These are phyloP conservation scores for Ameiurus melas DNA, from an alignment of 2,113 vertebrate species.

Conservation along the genomic window DNA sequence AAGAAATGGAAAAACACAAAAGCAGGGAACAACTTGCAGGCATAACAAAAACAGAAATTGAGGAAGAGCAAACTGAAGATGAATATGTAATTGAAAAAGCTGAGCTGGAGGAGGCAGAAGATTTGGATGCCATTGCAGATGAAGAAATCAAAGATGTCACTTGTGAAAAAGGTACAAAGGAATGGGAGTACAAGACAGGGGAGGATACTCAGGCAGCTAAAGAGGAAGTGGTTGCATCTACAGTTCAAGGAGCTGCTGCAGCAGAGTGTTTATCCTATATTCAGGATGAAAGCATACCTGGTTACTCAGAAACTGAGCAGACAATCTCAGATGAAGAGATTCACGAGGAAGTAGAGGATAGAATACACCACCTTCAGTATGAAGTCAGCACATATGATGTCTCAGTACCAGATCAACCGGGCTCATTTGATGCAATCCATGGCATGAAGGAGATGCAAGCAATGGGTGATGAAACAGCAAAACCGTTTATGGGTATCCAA, in stretches of 20 bases:
- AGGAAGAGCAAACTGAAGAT: constrained; percentile 72
- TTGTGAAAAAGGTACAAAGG: constrained; percentile 54
- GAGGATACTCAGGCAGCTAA: constrained; percentile 53
- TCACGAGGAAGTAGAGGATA: constrained; percentile 92
- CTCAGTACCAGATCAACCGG: constrained; percentile 84
- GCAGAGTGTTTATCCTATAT: constrained; percentile 85
- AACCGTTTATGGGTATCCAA: constrained; percentile 73
- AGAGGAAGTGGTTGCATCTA: constrained; percentile 65
- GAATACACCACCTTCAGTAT: constrained; percentile 86
- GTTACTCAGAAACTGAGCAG: constrained; percentile 88
- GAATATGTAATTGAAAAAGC: constrained; percentile 85
- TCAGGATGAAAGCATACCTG: constrained; percentile 89
- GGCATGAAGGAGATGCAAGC: constrained; percentile 78
- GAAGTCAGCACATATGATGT: constrained; percentile 82
- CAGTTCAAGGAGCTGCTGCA: constrained; percentile 68
- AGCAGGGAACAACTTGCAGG: constrained; percentile 57
- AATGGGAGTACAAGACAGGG: constrained; percentile 46
- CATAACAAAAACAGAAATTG: constrained; percentile 65
- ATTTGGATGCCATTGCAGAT: constrained; percentile 74
- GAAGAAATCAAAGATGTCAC: constrained; percentile 70
- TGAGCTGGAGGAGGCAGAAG: constrained; percentile 88
- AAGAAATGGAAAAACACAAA: constrained; percentile 75
- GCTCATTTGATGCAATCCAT: constrained; percentile 81
- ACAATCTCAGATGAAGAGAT: constrained; percentile 96
- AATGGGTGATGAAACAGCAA: constrained; percentile 67